Base-by-base conservation (phyloP, 2,888 invertebrate species). In the Temnothorax unifasciatus region DNA sequence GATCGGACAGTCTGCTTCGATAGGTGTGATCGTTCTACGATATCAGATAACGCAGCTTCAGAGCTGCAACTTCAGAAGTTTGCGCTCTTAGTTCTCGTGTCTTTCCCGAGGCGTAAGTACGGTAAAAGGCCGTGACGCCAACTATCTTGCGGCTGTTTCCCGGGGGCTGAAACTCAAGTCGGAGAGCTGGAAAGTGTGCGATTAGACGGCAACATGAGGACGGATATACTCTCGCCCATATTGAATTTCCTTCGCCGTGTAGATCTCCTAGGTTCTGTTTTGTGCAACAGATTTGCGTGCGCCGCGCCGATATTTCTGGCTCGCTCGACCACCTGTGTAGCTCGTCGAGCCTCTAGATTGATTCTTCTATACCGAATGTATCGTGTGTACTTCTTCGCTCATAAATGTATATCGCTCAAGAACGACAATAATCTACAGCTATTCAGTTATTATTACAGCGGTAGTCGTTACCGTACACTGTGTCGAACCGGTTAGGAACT, bases 161-260 rank as follows among this genome's bases (percentile, higher is more conserved):
- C 86, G 81, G 74, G 83, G 87, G 82, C 85, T 91, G 89, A 91
- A 92, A 92, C 85, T 63, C 84, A 88, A 91, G 89, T 88, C 86
- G 74, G 82, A 66, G 75, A 57, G 82, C 86, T 85, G 89, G 89
- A 90, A 90, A 91, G 89, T 88, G 86, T 73, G 90, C 77, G 88
- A 87, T 90, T 91, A 86, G 86, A 87, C 85, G 85, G 87, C 84
- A 86, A 83, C 82, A 18, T 34, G 34, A 21, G 83, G 76, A 83
- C 84, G 73, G 87, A 88, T 90, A 90, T 90, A 90, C 89, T 92
- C 92, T 92, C 91, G 87, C 87, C 90, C 83, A 88, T 59, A 50
- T 91, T 86, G 89, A 91, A 87, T 92, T 92, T 92, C 92, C 87
- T 86, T 74, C 82, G 74, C 68, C 59, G 77, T 69, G 44, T 47